phyloP scores from a whole-genome alignment of 1,140 invertebrate genomes.

The Apocrypta bakeri region DNA sequence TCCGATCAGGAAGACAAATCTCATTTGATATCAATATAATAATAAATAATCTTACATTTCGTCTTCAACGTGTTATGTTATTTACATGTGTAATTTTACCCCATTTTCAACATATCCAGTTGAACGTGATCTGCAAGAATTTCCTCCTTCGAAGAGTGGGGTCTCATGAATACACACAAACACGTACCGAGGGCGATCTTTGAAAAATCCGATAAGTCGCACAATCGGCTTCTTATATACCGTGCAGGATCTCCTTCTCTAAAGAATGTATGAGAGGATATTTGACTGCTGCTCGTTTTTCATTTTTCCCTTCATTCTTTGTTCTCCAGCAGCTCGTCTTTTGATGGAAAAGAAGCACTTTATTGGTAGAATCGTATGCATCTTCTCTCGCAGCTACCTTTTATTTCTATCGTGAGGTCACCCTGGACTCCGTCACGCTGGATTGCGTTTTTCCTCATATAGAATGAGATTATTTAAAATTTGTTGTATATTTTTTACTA shows the following conservation, averaged over 20 bases:
- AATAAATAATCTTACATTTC: no score
- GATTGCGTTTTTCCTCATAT: no score
- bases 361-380: no score
- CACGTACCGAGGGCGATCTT: not conserved
- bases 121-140: not conserved
- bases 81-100: constrained; percentile 14
- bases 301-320: not conserved
- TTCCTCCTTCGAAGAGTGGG: not conserved
- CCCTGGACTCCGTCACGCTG: no score
- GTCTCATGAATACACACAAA: no score
- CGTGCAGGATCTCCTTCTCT: not conserved
- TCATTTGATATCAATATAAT: no score
- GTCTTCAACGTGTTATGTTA: no score
- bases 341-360: not conserved
- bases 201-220: constrained; percentile 26
- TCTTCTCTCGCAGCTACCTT: no score
- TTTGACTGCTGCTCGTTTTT: not conserved
- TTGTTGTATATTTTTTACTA: no score
- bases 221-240: not conserved
- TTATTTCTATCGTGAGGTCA: no score
- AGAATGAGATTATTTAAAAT: no score
- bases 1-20: not conserved
- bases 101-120: not conserved
- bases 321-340: not conserved
- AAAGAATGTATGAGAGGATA: not conserved